Evolutionary conservation across 2,797 vertebrate species (phyloP), one percentile per base, ranked within the genome.

Genomic region (Hoplostethus atlanticus): DNA sequence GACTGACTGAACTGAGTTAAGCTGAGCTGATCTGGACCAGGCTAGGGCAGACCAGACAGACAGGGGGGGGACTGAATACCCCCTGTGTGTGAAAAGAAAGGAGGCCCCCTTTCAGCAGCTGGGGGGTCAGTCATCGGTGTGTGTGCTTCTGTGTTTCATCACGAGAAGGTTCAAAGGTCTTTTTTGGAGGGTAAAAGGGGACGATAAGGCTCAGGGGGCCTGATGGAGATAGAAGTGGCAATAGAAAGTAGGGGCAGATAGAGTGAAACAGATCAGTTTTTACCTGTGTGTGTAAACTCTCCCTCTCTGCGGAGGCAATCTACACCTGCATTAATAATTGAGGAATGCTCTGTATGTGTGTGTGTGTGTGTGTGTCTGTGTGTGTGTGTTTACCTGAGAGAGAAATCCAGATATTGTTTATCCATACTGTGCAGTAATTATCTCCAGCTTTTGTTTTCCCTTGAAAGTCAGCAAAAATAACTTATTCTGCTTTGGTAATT

Each of bases 251-350:
- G 68, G 21, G 73, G 40, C 28, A 84, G 78, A 83, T 70, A 31
- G 79, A 81, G 75, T 79, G 71, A 78, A 89, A 86, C 42, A 12
- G 81, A 87, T 87, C 77, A 84, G 64, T 84, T 84, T 86, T 87
- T 85, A 87, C 64, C 66, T 76, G 59, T 69, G 64, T 64, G 30
- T 81, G 79, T 84, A 87, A 88, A 91, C 91, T 90, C 84, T 89
- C 73, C 76, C 83, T 83, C 83, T 90, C 77, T 81, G 70, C 72
- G 70, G 85, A 86, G 61, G 89, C 87, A 91, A 92, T 84, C 81
- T 77, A 92, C 76, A 87, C 87, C 86, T 60, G 68, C 83, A 91
- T 93, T 82, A 91, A 92, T 90, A 91, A 92, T 91, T 87, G 66
- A 93, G 64, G 73, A 82, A 73, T 84, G 67, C 15, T 70, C 46